Evolutionary conservation across 2,797 vertebrate species (phyloP).

Genomic region (Pelochelys cantorii): DNA sequence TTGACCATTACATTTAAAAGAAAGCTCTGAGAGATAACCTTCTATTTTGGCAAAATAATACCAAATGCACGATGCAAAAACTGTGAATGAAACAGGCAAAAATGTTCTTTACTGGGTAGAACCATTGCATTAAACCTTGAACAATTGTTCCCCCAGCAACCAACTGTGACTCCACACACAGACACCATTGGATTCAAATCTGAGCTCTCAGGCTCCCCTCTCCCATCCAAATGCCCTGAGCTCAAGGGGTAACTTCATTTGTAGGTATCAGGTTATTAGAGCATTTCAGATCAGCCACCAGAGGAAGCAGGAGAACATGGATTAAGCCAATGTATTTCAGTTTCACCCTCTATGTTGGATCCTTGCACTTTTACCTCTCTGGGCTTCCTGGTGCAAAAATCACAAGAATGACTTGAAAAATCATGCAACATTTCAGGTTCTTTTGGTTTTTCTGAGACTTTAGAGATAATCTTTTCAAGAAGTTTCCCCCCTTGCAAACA

Average conservation of each 20-base stretch:
- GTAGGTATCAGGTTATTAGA: neutral
- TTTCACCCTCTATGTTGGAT: neutral
- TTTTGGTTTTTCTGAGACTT: rapidly evolving
- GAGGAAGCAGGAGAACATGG: rapidly evolving
- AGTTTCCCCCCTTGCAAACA: neutral
- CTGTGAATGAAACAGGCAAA: neutral
- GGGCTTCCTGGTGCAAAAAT: conserved; percentile 13
- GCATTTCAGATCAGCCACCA: neutral
- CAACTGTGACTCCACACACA: neutral
- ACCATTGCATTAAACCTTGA: neutral
- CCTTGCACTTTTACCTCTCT: neutral
- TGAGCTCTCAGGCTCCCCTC: neutral
- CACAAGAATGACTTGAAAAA: neutral
- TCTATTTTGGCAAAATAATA: neutral
- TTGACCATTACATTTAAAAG: neutral
- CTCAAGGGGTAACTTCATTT: too few species aligned
- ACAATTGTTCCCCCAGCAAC: rapidly evolving
- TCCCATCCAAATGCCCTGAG: neutral
- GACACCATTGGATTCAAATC: rapidly evolving
- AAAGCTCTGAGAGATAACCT: neutral
- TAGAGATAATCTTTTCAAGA: neutral
- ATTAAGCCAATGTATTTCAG: neutral
- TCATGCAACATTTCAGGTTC: neutral
- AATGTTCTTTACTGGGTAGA: rapidly evolving
- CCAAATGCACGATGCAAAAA: neutral